These are phyloP conservation scores for Spheniscus mendiculus DNA, from an alignment of 2,113 vertebrate species.

Conservation along the genomic window DNA sequence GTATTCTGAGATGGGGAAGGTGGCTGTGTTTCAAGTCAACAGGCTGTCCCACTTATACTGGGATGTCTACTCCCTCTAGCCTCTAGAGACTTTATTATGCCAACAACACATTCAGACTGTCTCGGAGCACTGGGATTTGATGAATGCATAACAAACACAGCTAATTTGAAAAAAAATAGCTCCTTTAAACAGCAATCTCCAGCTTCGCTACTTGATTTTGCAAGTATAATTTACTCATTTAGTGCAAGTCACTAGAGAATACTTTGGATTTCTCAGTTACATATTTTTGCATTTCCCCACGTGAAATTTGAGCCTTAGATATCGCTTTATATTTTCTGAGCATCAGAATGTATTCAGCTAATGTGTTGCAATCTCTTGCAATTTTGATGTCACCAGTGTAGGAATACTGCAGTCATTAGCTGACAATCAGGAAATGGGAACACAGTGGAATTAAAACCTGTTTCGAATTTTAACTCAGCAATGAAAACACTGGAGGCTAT, in stretches of 20 bases:
- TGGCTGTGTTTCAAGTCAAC: background rate
- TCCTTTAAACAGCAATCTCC: constrained; percentile 36
- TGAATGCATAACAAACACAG: constrained; percentile 39
- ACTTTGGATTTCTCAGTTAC: constrained; percentile 34
- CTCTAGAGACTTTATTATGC: background rate
- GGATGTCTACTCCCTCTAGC: background rate
- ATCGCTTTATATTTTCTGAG: background rate
- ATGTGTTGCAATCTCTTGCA: constrained; percentile 1
- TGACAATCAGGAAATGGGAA: constrained; percentile 28
- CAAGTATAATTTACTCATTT: constrained; percentile 65
- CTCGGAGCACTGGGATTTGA: constrained; percentile 1
- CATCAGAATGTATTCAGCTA: background rate
- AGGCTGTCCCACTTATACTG: background rate
- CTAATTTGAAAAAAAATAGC: constrained; percentile 3
- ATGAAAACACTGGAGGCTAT: background rate
- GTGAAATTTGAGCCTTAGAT: background rate
- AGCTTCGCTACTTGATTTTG: constrained; percentile 52
- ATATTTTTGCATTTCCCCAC: background rate
- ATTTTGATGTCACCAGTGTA: background rate
- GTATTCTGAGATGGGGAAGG: background rate
- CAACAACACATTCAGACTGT: background rate
- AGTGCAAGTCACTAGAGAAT: constrained; percentile 36
- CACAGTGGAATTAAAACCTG: background rate
- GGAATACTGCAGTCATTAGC: constrained; percentile 5
- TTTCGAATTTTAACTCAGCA: constrained; percentile 25